Conservation (phyloP, 2,888 invertebrate genomes). For the Mythimna albipuncta region DNA sequence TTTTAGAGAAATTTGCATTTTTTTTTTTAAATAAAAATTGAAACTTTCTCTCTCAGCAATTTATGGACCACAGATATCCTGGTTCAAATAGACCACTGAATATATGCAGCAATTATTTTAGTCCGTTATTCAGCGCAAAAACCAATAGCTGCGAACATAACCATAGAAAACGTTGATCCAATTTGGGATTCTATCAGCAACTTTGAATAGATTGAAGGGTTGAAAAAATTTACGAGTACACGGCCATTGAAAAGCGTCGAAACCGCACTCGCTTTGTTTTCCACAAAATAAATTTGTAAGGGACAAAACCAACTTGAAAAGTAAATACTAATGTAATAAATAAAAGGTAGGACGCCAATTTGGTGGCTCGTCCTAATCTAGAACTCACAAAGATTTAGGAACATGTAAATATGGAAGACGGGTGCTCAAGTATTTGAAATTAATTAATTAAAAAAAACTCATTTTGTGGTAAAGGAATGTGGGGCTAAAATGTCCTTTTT, state of each 20-base stretch:
- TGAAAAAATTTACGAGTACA: constrained; percentile 26
- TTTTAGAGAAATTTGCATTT: constrained; percentile 22
- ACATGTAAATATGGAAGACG: constrained; percentile 48
- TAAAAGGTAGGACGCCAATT: constrained; percentile 33
- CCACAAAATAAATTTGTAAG: constrained; percentile 9
- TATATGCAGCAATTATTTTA: constrained; percentile 46
- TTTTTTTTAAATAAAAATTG: constrained; percentile 12
- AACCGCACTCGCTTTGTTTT: constrained; percentile 34
- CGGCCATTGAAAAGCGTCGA: constrained; percentile 13
- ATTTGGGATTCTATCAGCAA: constrained; percentile 55
- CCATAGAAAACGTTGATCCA: constrained; percentile 52
- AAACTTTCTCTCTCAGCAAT: constrained; percentile 15
- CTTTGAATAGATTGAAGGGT: constrained; percentile 34
- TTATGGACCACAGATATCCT: constrained; percentile 27
- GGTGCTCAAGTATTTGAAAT: constrained; percentile 21
- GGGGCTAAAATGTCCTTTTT: too few species aligned
- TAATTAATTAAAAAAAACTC: too few species aligned
- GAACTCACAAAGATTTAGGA: constrained; percentile 35
- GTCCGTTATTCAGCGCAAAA: constrained; percentile 23
- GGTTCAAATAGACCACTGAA: constrained; percentile 21
- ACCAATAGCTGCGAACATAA: constrained; percentile 29
- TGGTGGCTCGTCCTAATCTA: constrained; percentile 30
- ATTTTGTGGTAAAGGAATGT: constrained; percentile 15
- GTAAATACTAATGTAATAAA: constrained; percentile 43
- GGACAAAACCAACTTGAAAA: constrained; percentile 17